A percentile compares a stretch with the other conserved stretches of the same genome.
Conservation (phyloP, 1,140 invertebrate genomes). For the Archivesica marissinica region DNA sequence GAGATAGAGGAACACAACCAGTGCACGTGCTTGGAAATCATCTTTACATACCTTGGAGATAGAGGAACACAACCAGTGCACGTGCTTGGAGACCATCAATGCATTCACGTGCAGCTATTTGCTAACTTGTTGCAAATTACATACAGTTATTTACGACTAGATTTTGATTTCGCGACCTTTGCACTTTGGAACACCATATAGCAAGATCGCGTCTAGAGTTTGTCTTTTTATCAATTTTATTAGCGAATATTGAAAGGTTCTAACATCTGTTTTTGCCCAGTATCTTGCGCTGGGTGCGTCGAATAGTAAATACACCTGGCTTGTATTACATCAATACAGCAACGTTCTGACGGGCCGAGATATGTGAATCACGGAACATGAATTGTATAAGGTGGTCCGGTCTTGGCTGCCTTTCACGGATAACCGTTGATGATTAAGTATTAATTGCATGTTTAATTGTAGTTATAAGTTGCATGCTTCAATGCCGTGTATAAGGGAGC, state of each 20-base stretch:
- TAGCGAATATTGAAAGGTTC: slow-evolving; percentile 18
- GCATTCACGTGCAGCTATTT: neutral
- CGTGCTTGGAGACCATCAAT: no score
- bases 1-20: no score
- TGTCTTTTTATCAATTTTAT: slow-evolving; percentile 36
- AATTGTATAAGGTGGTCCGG: slow-evolving; percentile 8
- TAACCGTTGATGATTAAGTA: no score
- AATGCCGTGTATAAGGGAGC: no score
- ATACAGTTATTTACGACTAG: no score
- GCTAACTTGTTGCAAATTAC: neutral
- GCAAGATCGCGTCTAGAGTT: neutral
- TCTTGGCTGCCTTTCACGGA: no score
- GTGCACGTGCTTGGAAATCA: no score
- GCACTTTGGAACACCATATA: slow-evolving; percentile 6
- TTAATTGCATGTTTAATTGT: no score
- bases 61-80: no score
- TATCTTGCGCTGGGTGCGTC: neutral
- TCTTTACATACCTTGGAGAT: no score
- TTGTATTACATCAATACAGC: slow-evolving; percentile 24
- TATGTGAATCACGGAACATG: neutral
- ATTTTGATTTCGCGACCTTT: neutral
- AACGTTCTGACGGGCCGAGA: slow-evolving; percentile 13
- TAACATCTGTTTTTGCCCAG: slow-evolving; percentile 19
- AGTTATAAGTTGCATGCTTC: no score
- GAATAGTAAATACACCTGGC: slow-evolving; percentile 11